A percentile compares a stretch with the other conserved stretches of the same genome.
These are phyloP conservation scores for Anguilla marmorata DNA, from an alignment of 2,797 vertebrate genomes.

Conservation along the genomic window DNA sequence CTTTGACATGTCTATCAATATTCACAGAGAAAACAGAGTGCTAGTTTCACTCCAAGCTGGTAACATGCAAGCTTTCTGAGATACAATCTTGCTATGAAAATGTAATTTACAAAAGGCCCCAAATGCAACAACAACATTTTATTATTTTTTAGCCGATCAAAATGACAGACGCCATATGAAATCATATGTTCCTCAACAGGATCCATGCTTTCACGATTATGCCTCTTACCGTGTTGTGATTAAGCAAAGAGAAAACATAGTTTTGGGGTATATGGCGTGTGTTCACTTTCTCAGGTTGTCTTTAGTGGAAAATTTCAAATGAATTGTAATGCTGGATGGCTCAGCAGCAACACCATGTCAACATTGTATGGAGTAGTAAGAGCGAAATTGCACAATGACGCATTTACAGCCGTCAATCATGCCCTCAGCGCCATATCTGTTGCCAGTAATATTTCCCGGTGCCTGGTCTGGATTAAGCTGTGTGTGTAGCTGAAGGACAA, in stretches of 20 bases:
- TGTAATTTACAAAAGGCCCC: neutral
- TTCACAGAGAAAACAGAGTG: neutral
- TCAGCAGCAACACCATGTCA: neutral
- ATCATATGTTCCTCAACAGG: neutral
- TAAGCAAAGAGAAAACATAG: neutral
- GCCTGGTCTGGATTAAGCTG: neutral
- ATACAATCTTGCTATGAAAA: neutral
- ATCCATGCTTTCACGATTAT: neutral
- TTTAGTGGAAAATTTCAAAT: neutral
- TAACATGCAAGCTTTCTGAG: neutral
- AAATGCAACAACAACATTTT: neutral
- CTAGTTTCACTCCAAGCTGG: neutral
- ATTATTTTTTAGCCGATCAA: neutral
- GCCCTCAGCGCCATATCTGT: neutral
- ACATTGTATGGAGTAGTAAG: neutral
- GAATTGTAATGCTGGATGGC: neutral
- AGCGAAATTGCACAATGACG: neutral
- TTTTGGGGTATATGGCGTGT: neutral
- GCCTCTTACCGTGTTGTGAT: neutral
- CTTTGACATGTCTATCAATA: neutral
- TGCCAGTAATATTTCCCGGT: neutral
- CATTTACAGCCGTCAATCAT: conserved; percentile 9
- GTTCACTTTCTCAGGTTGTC: neutral
- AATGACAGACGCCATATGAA: neutral
- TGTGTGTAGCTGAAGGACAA: conserved; percentile 15